A percentile compares a stretch with the other conserved stretches of the same genome.
These are phyloP conservation scores for Drosophila greeni DNA, from an alignment of 2,888 invertebrate species.

Conservation along the genomic window DNA sequence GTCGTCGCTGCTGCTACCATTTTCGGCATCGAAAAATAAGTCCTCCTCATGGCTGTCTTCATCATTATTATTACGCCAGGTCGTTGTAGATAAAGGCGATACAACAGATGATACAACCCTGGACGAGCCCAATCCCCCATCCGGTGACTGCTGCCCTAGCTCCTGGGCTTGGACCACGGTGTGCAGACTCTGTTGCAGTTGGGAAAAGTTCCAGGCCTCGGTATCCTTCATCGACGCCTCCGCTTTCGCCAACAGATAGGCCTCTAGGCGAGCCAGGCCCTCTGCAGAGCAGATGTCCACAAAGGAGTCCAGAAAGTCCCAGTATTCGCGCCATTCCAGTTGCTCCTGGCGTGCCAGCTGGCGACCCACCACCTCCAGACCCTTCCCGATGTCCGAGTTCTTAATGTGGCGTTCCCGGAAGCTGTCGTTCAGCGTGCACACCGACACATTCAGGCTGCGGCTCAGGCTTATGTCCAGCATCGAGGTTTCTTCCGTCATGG, in stretches of 20 bases:
- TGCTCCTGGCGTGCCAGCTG: conserved; percentile 84
- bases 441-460: conserved; percentile 10
- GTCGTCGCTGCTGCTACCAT: conserved; percentile 1
- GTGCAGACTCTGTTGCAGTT: conserved; percentile 47
- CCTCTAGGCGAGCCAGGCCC: conserved; percentile 87
- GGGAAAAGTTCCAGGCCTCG: conserved; percentile 34
- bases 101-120: not conserved
- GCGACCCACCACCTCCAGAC: conserved; percentile 90
- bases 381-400: conserved; percentile 89
- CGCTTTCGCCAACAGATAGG: conserved; percentile 80
- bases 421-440: conserved; percentile 53
- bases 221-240: conserved; percentile 43
- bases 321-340: conserved; percentile 93
- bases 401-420: conserved; percentile 79
- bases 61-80: not conserved
- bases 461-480: conserved; percentile 20
- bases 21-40: conserved; percentile 5
- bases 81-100: not conserved
- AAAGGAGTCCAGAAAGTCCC: conserved; percentile 92
- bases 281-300: conserved; percentile 86
- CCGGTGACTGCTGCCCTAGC: not conserved
- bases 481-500: conserved; percentile 35
- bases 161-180: conserved; percentile 11
- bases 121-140: conserved; percentile 76
- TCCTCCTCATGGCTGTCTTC: not conserved